These are phyloP conservation scores for Scolopax mira DNA, from an alignment of 2,113 vertebrate genomes.

Conservation along the genomic window DNA sequence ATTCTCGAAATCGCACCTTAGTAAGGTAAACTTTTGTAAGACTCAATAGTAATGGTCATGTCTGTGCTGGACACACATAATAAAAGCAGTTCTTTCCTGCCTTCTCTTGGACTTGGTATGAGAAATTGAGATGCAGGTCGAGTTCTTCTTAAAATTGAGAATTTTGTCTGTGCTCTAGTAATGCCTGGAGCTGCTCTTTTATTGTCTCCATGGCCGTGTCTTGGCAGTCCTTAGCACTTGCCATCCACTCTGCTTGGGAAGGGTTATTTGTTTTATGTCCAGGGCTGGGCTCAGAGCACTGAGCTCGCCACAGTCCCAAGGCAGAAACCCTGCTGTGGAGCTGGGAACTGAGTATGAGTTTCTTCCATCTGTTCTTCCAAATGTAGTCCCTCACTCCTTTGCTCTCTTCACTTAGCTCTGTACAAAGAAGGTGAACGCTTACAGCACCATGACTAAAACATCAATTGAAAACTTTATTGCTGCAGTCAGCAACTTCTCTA, in stretches of 20 bases:
- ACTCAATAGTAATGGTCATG: background rate
- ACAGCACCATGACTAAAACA: background rate
- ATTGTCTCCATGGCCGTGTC: background rate
- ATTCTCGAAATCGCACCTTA: background rate
- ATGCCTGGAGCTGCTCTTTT: background rate
- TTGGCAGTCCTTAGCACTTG: background rate
- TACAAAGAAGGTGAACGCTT: background rate
- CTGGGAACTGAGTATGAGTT: background rate
- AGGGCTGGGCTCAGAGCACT: background rate
- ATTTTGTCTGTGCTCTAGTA: background rate
- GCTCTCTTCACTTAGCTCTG: background rate
- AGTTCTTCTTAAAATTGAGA: background rate
- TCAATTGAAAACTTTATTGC: constrained; percentile 11
- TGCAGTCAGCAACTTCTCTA: constrained; percentile 1
- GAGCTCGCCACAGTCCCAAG: background rate
- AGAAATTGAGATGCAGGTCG: background rate
- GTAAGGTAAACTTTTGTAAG: background rate
- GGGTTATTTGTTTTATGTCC: background rate
- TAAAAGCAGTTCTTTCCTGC: background rate
- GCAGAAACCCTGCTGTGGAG: background rate
- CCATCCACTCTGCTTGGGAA: background rate
- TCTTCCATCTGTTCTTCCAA: background rate
- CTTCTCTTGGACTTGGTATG: background rate
- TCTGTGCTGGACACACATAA: background rate
- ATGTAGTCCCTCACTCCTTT: background rate